These are phyloP conservation scores for Physeter macrocephalus DNA, from an alignment of 2,113 vertebrate genomes.

Conservation along the genomic window DNA sequence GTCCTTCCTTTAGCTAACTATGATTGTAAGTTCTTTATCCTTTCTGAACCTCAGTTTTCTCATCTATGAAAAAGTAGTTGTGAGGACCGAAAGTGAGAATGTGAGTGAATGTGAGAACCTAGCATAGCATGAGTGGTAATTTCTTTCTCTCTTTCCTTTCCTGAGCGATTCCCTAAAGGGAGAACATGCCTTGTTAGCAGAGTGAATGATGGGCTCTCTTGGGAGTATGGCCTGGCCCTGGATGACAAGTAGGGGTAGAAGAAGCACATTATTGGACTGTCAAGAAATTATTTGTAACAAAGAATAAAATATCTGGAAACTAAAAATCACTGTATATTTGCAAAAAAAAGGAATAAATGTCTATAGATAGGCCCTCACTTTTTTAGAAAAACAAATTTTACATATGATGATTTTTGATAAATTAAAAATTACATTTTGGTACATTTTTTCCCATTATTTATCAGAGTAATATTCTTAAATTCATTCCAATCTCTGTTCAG, in stretches of 20 bases:
- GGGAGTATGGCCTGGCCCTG: neutral
- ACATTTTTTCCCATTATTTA: neutral
- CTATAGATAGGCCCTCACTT: neutral
- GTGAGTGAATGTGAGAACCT: neutral
- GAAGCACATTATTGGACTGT: fast-evolving
- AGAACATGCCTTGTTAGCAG: neutral
- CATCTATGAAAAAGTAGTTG: neutral
- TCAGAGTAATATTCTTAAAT: neutral
- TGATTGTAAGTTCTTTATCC: neutral
- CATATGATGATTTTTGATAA: neutral
- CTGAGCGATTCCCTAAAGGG: neutral
- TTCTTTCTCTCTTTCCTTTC: neutral
- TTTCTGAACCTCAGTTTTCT: neutral
- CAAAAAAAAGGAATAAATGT: neutral
- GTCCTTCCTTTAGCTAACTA: neutral
- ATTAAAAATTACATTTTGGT: neutral
- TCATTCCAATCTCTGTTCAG: neutral
- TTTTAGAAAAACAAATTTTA: neutral
- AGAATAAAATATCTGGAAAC: neutral
- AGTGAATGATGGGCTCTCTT: too few relatives aligned
- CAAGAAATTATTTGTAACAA: neutral
- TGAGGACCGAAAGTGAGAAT: neutral
- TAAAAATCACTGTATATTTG: neutral
- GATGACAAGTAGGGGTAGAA: too few relatives aligned
- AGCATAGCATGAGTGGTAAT: neutral